phyloP scores from a whole-genome alignment of 2,113 vertebrate genomes.

The Notarius lentiginosus region DNA sequence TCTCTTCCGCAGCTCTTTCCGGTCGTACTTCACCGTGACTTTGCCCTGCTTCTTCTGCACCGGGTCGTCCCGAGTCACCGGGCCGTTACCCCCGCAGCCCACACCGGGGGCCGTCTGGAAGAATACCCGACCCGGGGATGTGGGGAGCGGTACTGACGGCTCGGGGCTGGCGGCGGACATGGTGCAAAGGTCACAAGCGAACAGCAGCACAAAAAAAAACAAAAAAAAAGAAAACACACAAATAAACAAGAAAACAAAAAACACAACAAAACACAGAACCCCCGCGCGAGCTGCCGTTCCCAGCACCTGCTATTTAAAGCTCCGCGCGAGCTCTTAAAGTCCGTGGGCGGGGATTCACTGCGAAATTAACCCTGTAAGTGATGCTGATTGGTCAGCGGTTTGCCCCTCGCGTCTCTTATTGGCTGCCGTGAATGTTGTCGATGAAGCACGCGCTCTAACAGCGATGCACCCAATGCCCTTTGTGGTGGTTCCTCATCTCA shows the following conservation, averaged over 20 bases:
- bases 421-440: not conserved
- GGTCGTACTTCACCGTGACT: slow-evolving; percentile 97
- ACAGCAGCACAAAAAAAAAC: not conserved
- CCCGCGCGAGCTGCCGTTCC: not conserved
- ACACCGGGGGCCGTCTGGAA: slow-evolving; percentile 80
- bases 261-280: too few species aligned
- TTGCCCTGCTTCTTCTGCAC: slow-evolving; percentile 89
- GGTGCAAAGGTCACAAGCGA: slow-evolving; percentile 27
- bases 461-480: slow-evolving; percentile 15
- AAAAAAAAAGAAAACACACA: not conserved
- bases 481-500: not conserved
- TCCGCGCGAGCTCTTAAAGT: slow-evolving; percentile 59
- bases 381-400: slow-evolving; percentile 29
- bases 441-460: slow-evolving; percentile 24
- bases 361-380: slow-evolving; percentile 25
- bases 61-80: slow-evolving; percentile 75
- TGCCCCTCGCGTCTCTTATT: not conserved
- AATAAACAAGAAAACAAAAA: too few species aligned
- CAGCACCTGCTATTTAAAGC: slow-evolving; percentile 81
- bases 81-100: slow-evolving; percentile 71
- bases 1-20: slow-evolving; percentile 93
- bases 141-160: slow-evolving; percentile 69
- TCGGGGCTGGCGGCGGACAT: slow-evolving; percentile 79
- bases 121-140: slow-evolving; percentile 80
- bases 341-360: slow-evolving; percentile 61